A percentile compares a stretch with the other conserved stretches of the same genome.
Evolutionary conservation across 2,888 invertebrate species (phyloP).

Genomic region (Sisyra nigra): DNA sequence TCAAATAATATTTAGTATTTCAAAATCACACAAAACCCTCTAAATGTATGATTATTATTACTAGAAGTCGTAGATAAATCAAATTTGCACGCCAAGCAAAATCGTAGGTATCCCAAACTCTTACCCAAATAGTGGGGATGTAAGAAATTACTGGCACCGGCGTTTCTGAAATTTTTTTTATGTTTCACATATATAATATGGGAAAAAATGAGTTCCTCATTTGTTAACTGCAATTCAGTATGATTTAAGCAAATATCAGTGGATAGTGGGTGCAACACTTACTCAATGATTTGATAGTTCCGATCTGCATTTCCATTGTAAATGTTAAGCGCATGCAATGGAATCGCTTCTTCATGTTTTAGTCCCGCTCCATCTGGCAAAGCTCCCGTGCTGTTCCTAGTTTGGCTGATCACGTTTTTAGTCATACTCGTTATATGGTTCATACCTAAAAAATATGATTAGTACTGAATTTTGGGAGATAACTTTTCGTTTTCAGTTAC

Average conservation of each 20-base stretch:
- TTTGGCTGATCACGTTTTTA: slow-evolving; percentile 25
- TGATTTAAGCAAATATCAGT: neutral
- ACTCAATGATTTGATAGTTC: slow-evolving; percentile 56
- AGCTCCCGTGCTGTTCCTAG: slow-evolving; percentile 19
- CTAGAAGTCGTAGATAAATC: no score
- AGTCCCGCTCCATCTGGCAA: slow-evolving; percentile 22
- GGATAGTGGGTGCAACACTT: slow-evolving; percentile 27
- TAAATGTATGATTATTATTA: no score
- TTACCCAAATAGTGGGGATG: slow-evolving; percentile 43
- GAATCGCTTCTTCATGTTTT: slow-evolving; percentile 56
- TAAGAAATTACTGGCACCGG: slow-evolving; percentile 30
- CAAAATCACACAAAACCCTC: no score
- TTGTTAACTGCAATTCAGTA: neutral
- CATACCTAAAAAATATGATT: slow-evolving; percentile 22
- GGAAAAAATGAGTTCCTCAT: no score
- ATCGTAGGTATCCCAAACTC: slow-evolving; percentile 17
- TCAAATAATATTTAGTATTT: no score
- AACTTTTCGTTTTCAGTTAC: no score
- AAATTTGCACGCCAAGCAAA: no score
- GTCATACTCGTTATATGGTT: slow-evolving; percentile 37
- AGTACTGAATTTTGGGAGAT: no score
- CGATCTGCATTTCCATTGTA: slow-evolving; percentile 49
- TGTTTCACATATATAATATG: slow-evolving; percentile 2
- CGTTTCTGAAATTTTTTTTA: slow-evolving; percentile 26
- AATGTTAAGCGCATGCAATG: slow-evolving; percentile 53